A percentile compares a stretch with the other conserved stretches of the same genome.
Evolutionary conservation across 2,797 vertebrate genomes (phyloP).

Genomic region (Amblyopsis hoosieri): DNA sequence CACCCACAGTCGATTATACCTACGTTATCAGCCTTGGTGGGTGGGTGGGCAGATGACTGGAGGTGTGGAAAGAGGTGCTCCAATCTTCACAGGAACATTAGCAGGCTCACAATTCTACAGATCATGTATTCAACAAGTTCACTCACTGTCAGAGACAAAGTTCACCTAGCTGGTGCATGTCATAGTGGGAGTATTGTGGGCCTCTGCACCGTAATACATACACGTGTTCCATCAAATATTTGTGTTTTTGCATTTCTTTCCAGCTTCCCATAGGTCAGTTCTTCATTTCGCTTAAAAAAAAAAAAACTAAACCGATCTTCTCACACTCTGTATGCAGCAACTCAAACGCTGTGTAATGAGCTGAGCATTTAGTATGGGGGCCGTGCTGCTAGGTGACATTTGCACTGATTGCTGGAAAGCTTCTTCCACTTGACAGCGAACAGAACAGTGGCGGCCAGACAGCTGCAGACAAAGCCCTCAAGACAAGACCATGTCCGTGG

Average conservation of each 20-base stretch:
- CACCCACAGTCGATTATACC: slow-evolving; percentile 54
- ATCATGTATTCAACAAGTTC: slow-evolving; percentile 68
- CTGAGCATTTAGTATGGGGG: slow-evolving; percentile 57
- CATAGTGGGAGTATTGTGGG: too few species aligned
- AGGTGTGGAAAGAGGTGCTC: background rate
- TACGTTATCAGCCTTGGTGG: slow-evolving; percentile 59
- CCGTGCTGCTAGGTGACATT: slow-evolving; percentile 66
- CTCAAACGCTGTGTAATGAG: slow-evolving; percentile 58
- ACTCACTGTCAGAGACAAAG: slow-evolving; percentile 56
- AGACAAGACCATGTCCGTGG: slow-evolving; percentile 19
- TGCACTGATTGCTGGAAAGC: slow-evolving; percentile 54
- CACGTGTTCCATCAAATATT: slow-evolving; percentile 17
- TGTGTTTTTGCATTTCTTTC: slow-evolving; percentile 36
- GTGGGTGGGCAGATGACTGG: slow-evolving; percentile 65
- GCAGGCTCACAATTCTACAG: slow-evolving; percentile 72
- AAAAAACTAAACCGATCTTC: slow-evolving; percentile 27
- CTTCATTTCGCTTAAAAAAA: background rate
- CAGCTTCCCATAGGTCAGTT: slow-evolving; percentile 23
- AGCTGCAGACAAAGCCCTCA: slow-evolving; percentile 2
- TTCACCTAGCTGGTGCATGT: background rate
- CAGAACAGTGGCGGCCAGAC: slow-evolving; percentile 17
- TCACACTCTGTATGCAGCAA: slow-evolving; percentile 47
- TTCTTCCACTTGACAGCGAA: slow-evolving; percentile 32
- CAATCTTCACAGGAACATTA: slow-evolving; percentile 63
- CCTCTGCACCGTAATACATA: too few species aligned